phyloP scores from a whole-genome alignment of 2,113 vertebrate species.

The Taurulus bubalis region DNA sequence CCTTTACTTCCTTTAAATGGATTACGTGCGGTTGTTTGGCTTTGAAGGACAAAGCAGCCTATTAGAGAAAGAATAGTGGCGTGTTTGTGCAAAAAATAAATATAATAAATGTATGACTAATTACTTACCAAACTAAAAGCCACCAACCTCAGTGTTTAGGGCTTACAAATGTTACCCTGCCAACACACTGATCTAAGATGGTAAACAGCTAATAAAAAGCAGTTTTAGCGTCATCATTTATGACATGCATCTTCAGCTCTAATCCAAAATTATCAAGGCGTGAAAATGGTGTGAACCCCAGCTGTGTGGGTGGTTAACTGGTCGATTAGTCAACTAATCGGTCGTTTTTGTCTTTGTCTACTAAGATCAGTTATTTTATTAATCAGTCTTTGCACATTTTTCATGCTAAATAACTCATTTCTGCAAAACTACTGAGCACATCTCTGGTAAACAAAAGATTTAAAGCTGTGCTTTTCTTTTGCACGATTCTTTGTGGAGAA shows the following conservation, averaged over 20 bases:
- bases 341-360: neutral
- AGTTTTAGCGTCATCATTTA: too few species aligned
- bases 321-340: neutral
- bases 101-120: too few species aligned
- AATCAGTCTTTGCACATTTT: neutral
- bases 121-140: too few species aligned
- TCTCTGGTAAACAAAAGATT: too few species aligned
- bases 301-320: constrained; percentile 30
- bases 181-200: too few species aligned
- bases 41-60: neutral
- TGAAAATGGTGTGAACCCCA: constrained; percentile 5
- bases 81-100: neutral
- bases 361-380: neutral
- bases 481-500: neutral
- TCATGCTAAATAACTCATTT: neutral
- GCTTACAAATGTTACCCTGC: too few species aligned
- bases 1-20: neutral
- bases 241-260: neutral
- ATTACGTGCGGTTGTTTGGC: neutral
- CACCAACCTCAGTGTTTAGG: too few species aligned
- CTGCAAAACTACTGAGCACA: neutral
- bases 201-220: too few species aligned
- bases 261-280: constrained; percentile 18
- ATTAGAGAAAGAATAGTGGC: neutral
- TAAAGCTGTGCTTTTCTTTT: too few species aligned